Conservation (phyloP, 2,888 invertebrate genomes). For the Xanthorhoe spadicearia region DNA sequence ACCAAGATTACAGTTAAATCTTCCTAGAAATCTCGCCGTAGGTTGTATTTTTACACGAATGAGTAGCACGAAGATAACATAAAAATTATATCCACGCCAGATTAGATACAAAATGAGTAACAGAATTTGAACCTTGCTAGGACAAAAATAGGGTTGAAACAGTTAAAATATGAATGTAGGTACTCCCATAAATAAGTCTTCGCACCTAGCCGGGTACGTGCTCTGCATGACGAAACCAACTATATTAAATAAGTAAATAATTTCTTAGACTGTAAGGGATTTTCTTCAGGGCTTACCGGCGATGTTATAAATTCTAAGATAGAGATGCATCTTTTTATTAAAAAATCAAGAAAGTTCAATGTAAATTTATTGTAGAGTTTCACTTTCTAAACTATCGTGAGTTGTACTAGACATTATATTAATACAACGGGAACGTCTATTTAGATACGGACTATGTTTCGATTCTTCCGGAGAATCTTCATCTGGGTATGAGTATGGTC, state of each 20-base stretch:
- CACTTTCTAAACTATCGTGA: no score
- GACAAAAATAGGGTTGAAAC: constrained; percentile 26
- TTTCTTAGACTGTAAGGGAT: constrained; percentile 65
- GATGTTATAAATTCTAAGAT: constrained; percentile 9
- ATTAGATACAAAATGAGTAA: constrained; percentile 28
- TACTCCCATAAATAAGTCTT: constrained; percentile 48
- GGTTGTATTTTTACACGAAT: constrained; percentile 22
- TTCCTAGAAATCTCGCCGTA: constrained; percentile 11
- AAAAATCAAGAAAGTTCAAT: background rate
- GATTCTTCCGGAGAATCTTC: no score
- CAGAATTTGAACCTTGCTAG: constrained; percentile 31
- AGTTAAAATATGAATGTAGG: constrained; percentile 34
- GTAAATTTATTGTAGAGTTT: no score
- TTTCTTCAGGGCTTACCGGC: constrained; percentile 41
- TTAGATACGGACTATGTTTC: no score
- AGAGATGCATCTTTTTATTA: background rate
- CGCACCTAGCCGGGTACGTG: constrained; percentile 54
- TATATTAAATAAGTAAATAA: constrained; percentile 73
- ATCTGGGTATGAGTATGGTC: no score
- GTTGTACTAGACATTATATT: no score
- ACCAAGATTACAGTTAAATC: constrained; percentile 9
- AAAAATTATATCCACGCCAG: constrained; percentile 39
- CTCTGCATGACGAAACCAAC: constrained; percentile 52
- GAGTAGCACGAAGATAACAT: constrained; percentile 34
- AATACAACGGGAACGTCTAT: no score